These are phyloP conservation scores for Apodemus sylvaticus DNA, from an alignment of 2,113 vertebrate species.

Conservation along the genomic window DNA sequence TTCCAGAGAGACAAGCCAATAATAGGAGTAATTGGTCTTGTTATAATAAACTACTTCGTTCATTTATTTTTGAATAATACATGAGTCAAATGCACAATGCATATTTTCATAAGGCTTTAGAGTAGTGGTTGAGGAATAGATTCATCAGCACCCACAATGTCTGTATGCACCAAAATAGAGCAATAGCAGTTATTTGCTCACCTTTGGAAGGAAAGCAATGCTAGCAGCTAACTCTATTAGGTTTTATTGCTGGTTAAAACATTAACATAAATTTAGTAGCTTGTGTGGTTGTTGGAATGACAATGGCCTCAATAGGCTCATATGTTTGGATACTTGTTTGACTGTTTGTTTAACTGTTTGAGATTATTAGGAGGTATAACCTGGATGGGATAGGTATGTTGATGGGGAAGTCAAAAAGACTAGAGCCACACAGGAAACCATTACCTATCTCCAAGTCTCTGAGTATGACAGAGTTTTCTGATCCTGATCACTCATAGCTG, in stretches of 20 bases:
- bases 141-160: neutral
- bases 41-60: neutral
- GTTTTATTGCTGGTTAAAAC: neutral
- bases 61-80: conserved; percentile 11
- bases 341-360: no score
- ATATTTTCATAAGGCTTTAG: neutral
- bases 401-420: neutral
- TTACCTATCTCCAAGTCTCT: neutral
- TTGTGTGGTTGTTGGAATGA: neutral
- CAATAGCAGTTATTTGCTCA: neutral
- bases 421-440: neutral
- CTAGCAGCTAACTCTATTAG: neutral
- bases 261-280: neutral
- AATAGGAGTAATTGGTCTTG: neutral
- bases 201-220: neutral
- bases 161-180: neutral
- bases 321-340: neutral
- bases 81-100: neutral
- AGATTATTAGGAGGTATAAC: neutral
- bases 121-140: neutral
- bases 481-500: neutral
- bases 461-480: neutral
- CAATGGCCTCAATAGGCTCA: neutral
- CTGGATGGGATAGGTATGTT: neutral
- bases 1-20: neutral